These are phyloP conservation scores for Tretioscincus oriximinensis DNA, from an alignment of 2,113 vertebrate species.

Conservation along the genomic window DNA sequence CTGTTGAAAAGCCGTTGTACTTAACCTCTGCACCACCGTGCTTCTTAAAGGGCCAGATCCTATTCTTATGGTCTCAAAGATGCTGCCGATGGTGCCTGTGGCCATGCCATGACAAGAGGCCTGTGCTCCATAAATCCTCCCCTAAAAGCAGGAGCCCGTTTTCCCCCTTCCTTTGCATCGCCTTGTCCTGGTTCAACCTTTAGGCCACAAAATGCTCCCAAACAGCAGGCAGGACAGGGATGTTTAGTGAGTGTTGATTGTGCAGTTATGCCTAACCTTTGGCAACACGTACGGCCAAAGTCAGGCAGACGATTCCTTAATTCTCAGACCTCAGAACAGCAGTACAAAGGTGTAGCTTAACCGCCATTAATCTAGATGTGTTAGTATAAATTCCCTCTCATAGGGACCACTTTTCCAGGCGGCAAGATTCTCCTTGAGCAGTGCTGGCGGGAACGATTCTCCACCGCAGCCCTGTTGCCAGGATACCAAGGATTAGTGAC, in stretches of 20 bases:
- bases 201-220: not conserved
- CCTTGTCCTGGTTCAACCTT: conserved; percentile 5
- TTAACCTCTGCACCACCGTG: too few relatives aligned
- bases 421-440: not conserved
- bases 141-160: not conserved
- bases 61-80: too few relatives aligned
- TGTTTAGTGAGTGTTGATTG: not conserved
- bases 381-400: conserved; percentile 7
- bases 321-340: not conserved
- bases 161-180: not conserved
- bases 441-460: conserved; percentile 22
- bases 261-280: not conserved
- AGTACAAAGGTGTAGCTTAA: not conserved
- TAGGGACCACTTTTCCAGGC: conserved; percentile 14
- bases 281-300: not conserved
- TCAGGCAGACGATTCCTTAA: too few relatives aligned
- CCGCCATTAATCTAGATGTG: not conserved
- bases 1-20: too few relatives aligned
- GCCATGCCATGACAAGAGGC: not conserved
- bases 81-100: too few relatives aligned
- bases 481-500: conserved; percentile 23
- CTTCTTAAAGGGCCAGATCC: too few relatives aligned
- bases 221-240: not conserved
- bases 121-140: not conserved
- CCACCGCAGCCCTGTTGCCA: not conserved